Conservation (phyloP, 1,140 invertebrate species). For the Papilio machaon region DNA sequence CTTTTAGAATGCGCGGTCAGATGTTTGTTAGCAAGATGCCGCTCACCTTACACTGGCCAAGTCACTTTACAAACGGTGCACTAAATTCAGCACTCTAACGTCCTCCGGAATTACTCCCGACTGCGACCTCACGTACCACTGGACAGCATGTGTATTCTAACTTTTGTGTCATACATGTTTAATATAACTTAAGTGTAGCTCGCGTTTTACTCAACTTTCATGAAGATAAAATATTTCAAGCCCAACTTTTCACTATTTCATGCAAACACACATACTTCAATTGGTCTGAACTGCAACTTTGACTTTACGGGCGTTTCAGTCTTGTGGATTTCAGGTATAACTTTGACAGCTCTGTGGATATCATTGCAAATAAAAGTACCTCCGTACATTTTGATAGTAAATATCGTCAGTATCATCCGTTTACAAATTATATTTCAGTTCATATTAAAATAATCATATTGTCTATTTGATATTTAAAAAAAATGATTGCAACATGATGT, state of each 20-base stretch:
- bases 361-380: neutral
- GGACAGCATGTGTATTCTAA: neutral
- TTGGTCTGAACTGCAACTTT: neutral
- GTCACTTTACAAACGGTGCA: neutral
- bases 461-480: neutral
- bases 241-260: too few species aligned
- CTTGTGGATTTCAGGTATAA: neutral
- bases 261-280: neutral
- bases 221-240: neutral
- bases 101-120: neutral
- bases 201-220: neutral
- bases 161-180: conserved; percentile 8
- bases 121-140: neutral
- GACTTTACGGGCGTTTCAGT: neutral
- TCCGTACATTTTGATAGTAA: neutral
- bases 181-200: neutral
- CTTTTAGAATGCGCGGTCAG: neutral
- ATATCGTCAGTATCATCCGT: neutral
- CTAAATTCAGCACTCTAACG: neutral
- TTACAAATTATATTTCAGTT: neutral
- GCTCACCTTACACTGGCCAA: neutral
- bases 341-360: neutral
- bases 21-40: neutral
- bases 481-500: neutral
- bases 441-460: neutral